Evolutionary conservation across 2,113 vertebrate genomes (phyloP).

Genomic region (Talpa occidentalis): DNA sequence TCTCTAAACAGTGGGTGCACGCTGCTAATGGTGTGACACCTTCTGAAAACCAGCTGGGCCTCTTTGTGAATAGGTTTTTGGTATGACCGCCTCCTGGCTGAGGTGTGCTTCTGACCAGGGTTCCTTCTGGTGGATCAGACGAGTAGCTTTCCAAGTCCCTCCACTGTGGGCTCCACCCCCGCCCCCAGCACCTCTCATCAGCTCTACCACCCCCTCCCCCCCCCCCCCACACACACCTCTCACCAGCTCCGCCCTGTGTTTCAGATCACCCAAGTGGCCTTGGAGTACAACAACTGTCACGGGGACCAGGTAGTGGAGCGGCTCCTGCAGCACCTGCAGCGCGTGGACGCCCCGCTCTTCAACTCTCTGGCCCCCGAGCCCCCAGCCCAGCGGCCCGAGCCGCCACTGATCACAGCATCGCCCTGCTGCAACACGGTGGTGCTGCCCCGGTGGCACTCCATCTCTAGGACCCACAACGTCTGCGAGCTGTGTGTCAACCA

Average conservation of each 20-base stretch:
- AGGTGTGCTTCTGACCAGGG: neutral
- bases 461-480: constrained; percentile 87
- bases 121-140: neutral
- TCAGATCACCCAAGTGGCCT: constrained; percentile 94
- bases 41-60: neutral
- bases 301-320: constrained; percentile 79
- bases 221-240: neutral
- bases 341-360: constrained; percentile 54
- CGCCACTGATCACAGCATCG: constrained; percentile 29
- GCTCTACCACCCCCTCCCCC: neutral
- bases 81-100: neutral
- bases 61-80: neutral
- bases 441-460: constrained; percentile 85
- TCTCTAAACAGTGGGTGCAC: neutral
- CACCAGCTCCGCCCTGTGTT: constrained; percentile 8
- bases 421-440: constrained; percentile 93
- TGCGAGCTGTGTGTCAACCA: constrained; percentile 93
- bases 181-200: neutral
- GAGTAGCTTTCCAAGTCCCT: neutral
- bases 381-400: neutral
- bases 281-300: constrained; percentile 94
- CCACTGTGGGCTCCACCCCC: neutral
- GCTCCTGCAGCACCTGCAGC: constrained; percentile 72
- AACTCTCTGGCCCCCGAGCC: constrained; percentile 70
- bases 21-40: neutral